Base-by-base conservation (phyloP, 1,140 invertebrate genomes). In the Dreissena rostriformis region DNA sequence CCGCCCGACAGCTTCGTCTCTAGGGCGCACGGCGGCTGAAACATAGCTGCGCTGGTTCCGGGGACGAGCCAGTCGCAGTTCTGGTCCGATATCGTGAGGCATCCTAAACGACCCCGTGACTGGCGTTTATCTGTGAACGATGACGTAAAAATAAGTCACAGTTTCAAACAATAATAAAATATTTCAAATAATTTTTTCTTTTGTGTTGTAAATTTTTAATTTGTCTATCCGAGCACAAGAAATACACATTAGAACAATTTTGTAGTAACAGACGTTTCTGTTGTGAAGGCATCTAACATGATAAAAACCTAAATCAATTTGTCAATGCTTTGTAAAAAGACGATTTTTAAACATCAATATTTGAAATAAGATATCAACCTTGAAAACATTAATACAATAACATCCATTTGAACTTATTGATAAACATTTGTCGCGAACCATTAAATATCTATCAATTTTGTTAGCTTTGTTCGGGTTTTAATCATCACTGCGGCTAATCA, bases 31-130 rank as follows among this genome's bases (percentile, higher is more conserved):
- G 14, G 52, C 29, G 28, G 74, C 61, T 14, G 68, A 57, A 39
- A 68, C 63, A 63, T 77, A 82, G 6, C 84, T 76, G 19, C 79
- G 79, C 52, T 84, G 84, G 28, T 85, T 85, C 28, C 72, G 79
- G 7, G 87, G 85, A 17, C 87, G 75, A 5, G 85, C 85, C 24
- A 88, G 49, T 14, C 52, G 75, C 14, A 86, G 24, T 65, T 86
- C 75, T 19, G 85, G 87, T 61, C 84, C 76, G n/a, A 88, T 88
- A 39, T 88, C 79, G 22, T 86, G 82, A 19, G 85, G 87, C 87
- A 88, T 88, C 28, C 52, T 72, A 57, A 15, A 52, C 12, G 26
- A 29, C 26, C 49, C 11, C n/a, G 29, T 71, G 17, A 71, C 26
- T 19, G 49, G 4, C 5, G n/a, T 26, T 19, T 11, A 71, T 17